These are phyloP conservation scores for Sphyrna mokarran DNA, from an alignment of 2,113 vertebrate genomes.

Conservation along the genomic window DNA sequence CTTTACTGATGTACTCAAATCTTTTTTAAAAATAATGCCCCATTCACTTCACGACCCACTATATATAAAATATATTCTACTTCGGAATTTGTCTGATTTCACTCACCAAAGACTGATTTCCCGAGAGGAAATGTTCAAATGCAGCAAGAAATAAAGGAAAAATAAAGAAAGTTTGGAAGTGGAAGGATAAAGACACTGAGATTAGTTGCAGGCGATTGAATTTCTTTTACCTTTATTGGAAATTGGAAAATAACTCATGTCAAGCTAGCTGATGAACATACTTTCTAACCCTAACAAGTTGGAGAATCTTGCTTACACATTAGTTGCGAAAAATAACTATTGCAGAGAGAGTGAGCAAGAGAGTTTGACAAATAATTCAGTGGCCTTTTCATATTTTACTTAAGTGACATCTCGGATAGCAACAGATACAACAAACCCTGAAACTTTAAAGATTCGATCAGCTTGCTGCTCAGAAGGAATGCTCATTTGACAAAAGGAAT, in stretches of 20 bases:
- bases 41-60: not conserved
- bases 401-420: not conserved
- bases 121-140: not conserved
- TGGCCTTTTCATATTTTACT: not conserved
- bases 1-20: not conserved
- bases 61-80: not conserved
- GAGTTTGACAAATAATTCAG: not conserved
- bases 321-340: not conserved
- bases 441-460: not conserved
- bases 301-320: not conserved
- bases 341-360: not conserved
- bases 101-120: constrained; percentile 16
- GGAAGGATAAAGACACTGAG: not conserved
- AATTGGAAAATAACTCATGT: not conserved
- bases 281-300: not conserved
- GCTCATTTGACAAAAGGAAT: not conserved
- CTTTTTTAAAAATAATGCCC: not conserved
- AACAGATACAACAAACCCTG: not conserved
- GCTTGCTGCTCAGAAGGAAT: not conserved
- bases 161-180: constrained; percentile 7
- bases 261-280: not conserved
- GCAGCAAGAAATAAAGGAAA: not conserved
- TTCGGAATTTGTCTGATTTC: not conserved
- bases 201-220: not conserved
- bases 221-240: not conserved